phyloP scores from a whole-genome alignment of 2,113 vertebrate species.

The Caranx ignobilis region DNA sequence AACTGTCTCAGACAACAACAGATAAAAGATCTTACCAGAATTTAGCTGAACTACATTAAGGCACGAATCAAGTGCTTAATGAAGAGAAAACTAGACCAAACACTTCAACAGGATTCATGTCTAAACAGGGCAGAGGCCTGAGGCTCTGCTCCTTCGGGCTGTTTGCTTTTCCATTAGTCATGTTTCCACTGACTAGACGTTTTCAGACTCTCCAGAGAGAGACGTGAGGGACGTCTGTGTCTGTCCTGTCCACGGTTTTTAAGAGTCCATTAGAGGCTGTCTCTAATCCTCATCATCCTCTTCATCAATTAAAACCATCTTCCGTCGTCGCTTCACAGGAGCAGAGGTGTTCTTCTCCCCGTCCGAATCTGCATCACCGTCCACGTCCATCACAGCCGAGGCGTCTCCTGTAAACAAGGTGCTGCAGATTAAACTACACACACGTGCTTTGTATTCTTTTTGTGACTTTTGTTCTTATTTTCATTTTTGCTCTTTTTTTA shows the following conservation, averaged over 20 bases:
- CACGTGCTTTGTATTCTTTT: too few relatives aligned
- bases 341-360: constrained; percentile 67
- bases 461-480: too few relatives aligned
- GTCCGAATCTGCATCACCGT: constrained; percentile 73
- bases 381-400: constrained; percentile 3
- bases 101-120: background rate
- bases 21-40: background rate
- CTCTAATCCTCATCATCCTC: constrained; percentile 75
- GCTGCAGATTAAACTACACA: background rate
- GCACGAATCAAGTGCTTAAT: background rate
- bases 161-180: constrained; percentile 40
- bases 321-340: constrained; percentile 84
- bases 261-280: constrained; percentile 44
- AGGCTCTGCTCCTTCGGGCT: background rate
- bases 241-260: constrained; percentile 16
- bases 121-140: constrained; percentile 8
- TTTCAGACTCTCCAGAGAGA: constrained; percentile 20
- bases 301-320: constrained; percentile 87
- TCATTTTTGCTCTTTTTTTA: too few relatives aligned
- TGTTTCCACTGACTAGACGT: constrained; percentile 6
- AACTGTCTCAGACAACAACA: background rate
- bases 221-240: constrained; percentile 7
- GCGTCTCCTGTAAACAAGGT: constrained; percentile 44
- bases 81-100: background rate
- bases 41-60: background rate